Conservation (phyloP, 2,888 invertebrate genomes). For the Kryphioiulus occultus region DNA sequence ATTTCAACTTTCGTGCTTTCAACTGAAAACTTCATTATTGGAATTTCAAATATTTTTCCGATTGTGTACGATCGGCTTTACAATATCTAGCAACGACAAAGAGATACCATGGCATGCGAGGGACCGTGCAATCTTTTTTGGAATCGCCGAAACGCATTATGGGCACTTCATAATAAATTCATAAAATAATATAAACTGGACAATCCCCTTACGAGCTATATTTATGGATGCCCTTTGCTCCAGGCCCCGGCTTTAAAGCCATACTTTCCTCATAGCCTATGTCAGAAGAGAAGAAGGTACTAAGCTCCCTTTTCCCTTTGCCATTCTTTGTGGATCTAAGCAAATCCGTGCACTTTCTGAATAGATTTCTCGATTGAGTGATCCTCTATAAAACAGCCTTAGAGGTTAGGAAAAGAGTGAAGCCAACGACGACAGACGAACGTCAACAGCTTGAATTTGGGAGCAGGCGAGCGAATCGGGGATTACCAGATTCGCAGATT, state of each 20-base stretch:
- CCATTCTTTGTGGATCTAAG: constrained; percentile 14
- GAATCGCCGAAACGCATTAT: background rate
- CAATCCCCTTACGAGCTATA: background rate
- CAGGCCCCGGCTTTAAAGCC: background rate
- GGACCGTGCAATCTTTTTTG: background rate
- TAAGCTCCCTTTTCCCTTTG: background rate
- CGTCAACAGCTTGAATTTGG: constrained; percentile 30
- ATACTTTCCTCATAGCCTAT: constrained; percentile 18
- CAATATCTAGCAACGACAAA: background rate
- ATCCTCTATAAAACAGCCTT: constrained; percentile 14
- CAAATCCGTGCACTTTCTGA: constrained; percentile 26
- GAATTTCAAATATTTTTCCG: background rate
- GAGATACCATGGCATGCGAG: background rate
- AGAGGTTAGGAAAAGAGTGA: constrained; percentile 18
- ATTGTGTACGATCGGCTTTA: background rate
- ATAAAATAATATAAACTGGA: constrained; percentile 11
- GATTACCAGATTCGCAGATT: constrained; percentile 31
- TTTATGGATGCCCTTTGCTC: background rate
- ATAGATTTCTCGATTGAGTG: constrained; percentile 35
- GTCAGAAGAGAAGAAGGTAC: background rate
- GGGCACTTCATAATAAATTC: constrained; percentile 21
- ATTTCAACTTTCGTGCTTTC: background rate
- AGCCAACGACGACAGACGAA: constrained; percentile 26
- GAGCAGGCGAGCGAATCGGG: constrained; percentile 24
- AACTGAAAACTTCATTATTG: background rate